Evolutionary conservation across 2,888 invertebrate species (phyloP), one percentile per base, ranked within the genome.

Genomic region (Drosophila nr. fundita): DNA sequence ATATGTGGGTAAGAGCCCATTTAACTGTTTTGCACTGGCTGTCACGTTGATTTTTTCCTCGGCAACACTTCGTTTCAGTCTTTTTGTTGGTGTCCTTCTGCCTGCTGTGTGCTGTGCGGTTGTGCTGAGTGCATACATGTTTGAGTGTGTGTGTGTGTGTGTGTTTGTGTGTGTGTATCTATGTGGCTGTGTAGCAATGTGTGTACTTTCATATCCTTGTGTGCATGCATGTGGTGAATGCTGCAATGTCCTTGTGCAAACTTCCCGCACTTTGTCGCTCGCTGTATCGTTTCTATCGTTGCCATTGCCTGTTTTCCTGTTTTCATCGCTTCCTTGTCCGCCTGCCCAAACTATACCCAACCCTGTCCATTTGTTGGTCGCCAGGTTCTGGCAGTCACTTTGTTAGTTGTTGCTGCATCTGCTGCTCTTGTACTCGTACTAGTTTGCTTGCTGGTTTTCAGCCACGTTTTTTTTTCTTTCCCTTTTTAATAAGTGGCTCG

Each of bases 221-320:
- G 81, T 89, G 88, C 90, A 88, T 90, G 90, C 87, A 88, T 87
- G 87, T 87, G 87, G 87, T 83, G 83, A 82, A 55, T 83, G 82
- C 82, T 78, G 87, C 90, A 90, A 87, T 90, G 86, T 87, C 86
- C 89, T 87, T 87, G 88, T 82, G 89, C 89, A 90, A 87, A 87
- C 90, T 87, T 90, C 83, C 87, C 90, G 80, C 87, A 85, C 89
- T 86, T 85, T 85, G 84, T 80, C 82, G 80, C 32, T 81, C 48
- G 65, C 50, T 58, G 69, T 58, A 63, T 73, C 67, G 73, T 73
- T 55, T 38, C 27, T 61, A 69, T 57, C 49, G 57, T 73, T 68
- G 64, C 63, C 55, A 54, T 62, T 76, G 64, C 59, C 58, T 10
- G 74, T 70, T 80, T 79, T 77, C 52, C 60, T 32, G 15, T 24